Evolutionary conservation across 2,797 vertebrate genomes (phyloP), one percentile per base, ranked within the genome.

Genomic region (Pangasius macronema): DNA sequence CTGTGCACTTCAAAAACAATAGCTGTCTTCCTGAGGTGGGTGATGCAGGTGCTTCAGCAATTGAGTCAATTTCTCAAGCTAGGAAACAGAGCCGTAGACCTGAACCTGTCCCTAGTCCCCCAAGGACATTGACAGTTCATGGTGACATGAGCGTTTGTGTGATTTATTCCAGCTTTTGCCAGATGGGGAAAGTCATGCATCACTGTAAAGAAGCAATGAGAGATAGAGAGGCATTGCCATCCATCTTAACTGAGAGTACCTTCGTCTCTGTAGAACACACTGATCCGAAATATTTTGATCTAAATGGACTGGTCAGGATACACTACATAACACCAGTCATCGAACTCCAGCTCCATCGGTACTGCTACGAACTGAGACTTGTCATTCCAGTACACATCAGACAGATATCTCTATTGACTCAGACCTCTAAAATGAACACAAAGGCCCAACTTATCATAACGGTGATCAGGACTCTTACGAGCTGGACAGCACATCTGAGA

Each of bases 81-180:
- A 61, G 30, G 39, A 39, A 57, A 63, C 85, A 22, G 18, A 84
- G 72, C 27, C 59, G 49, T 83, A 68, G 75, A 90, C 85, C 70
- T 80, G 86, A 86, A 76, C 81, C 81, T 70, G 27, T 75, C 83
- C 80, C 63, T 84, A 53, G 46, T 67, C 81, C 83, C 68, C 67
- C 2, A 77, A 85, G 90, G 80, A 87, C 80, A 76, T n/a, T 84
- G 85, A 80, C 83, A 73, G 67, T 77, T 57, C 84, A 57, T 85
- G 82, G 88, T 88, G 90, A 83, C 87, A 87, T 70, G 63, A 30
- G 79, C 20, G 85, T 67, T 89, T 90, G 55, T 55, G 72, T 89
- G 88, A 90, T 90, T 86, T 85, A 90, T 90, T 61, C 75, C 84
- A 85, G 72, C 36, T 85, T 84, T 85, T 85, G 70, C 86, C 85